Percentiles rank a stretch among this genome's conserved stretches.
phyloP scores from a whole-genome alignment of 2,797 vertebrate genomes.

The Nannoperca obscura region DNA sequence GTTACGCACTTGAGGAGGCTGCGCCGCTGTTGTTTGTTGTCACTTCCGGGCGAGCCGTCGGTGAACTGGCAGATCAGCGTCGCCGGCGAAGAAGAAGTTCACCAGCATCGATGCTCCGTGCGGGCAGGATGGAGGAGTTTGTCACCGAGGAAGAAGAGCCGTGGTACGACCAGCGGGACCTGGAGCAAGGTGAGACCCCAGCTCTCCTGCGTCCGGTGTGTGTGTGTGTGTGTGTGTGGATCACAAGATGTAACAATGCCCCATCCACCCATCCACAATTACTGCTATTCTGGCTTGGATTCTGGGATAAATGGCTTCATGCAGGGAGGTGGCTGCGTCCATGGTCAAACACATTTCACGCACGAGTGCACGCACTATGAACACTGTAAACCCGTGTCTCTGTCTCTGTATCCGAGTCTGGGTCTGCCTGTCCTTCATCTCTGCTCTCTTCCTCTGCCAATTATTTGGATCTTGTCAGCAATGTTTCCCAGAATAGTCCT shows the following conservation, averaged over 20 bases:
- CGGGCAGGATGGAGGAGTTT: constrained; percentile 95
- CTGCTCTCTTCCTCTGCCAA: constrained; percentile 39
- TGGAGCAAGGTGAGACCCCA: constrained; percentile 92
- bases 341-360: constrained; percentile 3
- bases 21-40: constrained; percentile 47
- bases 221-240: neutral
- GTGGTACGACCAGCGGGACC: constrained; percentile 96
- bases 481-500: constrained; percentile 52
- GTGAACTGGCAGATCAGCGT: constrained; percentile 38
- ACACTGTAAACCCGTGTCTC: neutral
- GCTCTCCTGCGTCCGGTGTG: neutral
- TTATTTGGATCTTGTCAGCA: constrained; percentile 58
- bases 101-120: constrained; percentile 83
- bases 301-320: neutral
- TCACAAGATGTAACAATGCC: constrained; percentile 6
- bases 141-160: constrained; percentile 95
- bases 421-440: constrained; percentile 32
- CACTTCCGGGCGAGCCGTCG: constrained; percentile 75
- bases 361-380: constrained; percentile 15
- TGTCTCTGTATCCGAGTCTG: neutral
- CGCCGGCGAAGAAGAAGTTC: constrained; percentile 32
- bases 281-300: neutral
- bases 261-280: neutral
- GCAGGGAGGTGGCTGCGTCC: constrained; percentile 7
- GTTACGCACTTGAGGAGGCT: constrained; percentile 11